These are phyloP conservation scores for Dendropsophus ebraccatus DNA, from an alignment of 2,113 vertebrate species.

Conservation along the genomic window DNA sequence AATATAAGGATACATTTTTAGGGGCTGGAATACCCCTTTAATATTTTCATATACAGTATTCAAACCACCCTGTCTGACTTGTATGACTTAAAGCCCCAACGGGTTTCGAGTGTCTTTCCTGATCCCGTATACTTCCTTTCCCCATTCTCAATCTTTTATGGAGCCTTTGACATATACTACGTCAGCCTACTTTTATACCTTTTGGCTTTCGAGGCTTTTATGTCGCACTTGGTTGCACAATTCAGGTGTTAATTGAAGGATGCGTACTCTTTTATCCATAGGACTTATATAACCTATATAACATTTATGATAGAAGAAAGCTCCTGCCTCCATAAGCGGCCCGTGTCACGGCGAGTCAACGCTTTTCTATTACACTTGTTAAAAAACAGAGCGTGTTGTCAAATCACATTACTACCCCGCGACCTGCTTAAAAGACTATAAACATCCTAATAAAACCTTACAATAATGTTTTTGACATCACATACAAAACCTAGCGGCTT, in stretches of 20 bases:
- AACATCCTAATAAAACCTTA: neutral
- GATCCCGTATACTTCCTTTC: too few species aligned
- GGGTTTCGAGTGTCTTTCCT: too few species aligned
- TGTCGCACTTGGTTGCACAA: neutral
- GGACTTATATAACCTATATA: neutral
- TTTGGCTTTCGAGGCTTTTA: too few species aligned
- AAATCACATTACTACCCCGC: slow-evolving; percentile 1
- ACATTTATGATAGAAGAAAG: slow-evolving; percentile 15
- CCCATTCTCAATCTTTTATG: too few species aligned
- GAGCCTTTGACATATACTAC: too few species aligned
- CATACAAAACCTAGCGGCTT: neutral
- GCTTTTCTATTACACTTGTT: neutral
- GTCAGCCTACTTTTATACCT: too few species aligned
- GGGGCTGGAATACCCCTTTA: too few species aligned
- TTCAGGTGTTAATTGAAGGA: neutral
- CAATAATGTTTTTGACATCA: neutral
- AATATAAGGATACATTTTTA: too few species aligned
- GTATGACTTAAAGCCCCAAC: too few species aligned
- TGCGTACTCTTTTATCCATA: too few species aligned
- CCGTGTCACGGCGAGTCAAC: neutral
- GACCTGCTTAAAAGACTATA: neutral
- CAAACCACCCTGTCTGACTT: too few species aligned
- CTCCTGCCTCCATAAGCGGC: neutral
- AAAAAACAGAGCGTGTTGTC: slow-evolving; percentile 13
- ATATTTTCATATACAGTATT: too few species aligned